Evolutionary conservation across 2,113 vertebrate genomes (phyloP), one percentile per base, ranked within the genome.

Genomic region (Bettongia penicillata): DNA sequence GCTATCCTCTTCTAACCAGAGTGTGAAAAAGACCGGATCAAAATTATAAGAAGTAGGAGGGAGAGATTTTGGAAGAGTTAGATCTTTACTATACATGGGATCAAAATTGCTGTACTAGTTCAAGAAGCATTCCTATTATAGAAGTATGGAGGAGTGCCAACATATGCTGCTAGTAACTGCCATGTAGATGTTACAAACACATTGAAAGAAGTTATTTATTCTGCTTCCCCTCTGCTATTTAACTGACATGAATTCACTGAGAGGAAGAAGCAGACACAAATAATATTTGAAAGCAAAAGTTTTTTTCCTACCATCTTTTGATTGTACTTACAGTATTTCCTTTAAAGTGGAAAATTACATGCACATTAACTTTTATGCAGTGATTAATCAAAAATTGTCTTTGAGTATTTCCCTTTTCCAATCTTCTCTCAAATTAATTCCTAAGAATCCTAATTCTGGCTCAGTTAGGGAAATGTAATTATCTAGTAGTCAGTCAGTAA

Each of bases 141-240:
- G 50, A 90, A 93, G 92, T 90, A 57, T 49, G 93, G 0, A 84
- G 94, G 53, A 96, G 89, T 91, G 95, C 89, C 90, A 92, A 1
- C 95, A 43, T 89, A 26, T 1, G 77, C 0, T 92, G 25, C 68
- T 49, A 51, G 43, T 50, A 47, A 93, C 68, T 55, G 43, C 94
- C 95, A 84, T 0, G 6, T 94, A 93, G 28, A 53, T 90, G 48
- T 50, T 31, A 55, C 26, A 92, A 48, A 93, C 48, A 93, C 91
- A 25, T 52, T 92, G 93, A 95, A 98, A 94, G 89, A 91, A 95
- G 57, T 49, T 12, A 89, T 97, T 91, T 95, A 96, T 89, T 24
- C 0, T 0, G 23, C 4, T 51, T 0, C 0, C 0, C 22, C 3
- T 16, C 24, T 92, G 16, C 48, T 93, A 11, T 90, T 16, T 47